These are phyloP conservation scores for Matsumyia berberina DNA, from an alignment of 2,888 invertebrate species.

Conservation along the genomic window DNA sequence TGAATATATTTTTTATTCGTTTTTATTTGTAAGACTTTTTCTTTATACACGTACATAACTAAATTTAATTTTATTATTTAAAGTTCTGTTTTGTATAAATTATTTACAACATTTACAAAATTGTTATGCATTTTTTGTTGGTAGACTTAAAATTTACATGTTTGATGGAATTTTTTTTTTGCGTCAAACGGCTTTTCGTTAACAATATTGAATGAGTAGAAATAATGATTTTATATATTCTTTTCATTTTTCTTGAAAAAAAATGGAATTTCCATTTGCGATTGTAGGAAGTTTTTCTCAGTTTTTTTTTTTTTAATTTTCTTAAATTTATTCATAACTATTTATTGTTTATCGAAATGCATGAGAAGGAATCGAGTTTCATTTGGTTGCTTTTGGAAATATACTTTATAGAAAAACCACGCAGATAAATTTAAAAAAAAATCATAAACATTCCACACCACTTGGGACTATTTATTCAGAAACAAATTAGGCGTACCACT, in stretches of 20 bases:
- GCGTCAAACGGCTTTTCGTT: conserved; percentile 31
- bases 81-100: conserved; percentile 56
- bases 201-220: conserved; percentile 55
- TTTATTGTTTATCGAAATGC: conserved; percentile 65
- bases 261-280: conserved; percentile 35
- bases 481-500: too few species aligned
- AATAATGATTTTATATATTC: conserved; percentile 53
- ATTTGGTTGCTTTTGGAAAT: conserved; percentile 53
- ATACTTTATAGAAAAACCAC: background rate
- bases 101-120: conserved; percentile 75
- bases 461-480: too few species aligned
- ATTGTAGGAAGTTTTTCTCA: conserved; percentile 69
- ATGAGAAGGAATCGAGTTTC: conserved; percentile 56
- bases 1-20: conserved; percentile 24
- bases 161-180: conserved; percentile 50
- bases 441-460: too few species aligned
- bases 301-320: conserved; percentile 20
- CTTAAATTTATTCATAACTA: conserved; percentile 25
- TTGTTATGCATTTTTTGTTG: conserved; percentile 10
- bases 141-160: conserved; percentile 31
- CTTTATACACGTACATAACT: conserved; percentile 46
- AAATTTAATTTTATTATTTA: conserved; percentile 6
- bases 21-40: conserved; percentile 25
- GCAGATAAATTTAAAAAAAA: background rate
- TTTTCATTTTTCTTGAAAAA: too few species aligned